Base-by-base conservation (phyloP, 2,797 vertebrate species). In the Telmatherina bonti region DNA sequence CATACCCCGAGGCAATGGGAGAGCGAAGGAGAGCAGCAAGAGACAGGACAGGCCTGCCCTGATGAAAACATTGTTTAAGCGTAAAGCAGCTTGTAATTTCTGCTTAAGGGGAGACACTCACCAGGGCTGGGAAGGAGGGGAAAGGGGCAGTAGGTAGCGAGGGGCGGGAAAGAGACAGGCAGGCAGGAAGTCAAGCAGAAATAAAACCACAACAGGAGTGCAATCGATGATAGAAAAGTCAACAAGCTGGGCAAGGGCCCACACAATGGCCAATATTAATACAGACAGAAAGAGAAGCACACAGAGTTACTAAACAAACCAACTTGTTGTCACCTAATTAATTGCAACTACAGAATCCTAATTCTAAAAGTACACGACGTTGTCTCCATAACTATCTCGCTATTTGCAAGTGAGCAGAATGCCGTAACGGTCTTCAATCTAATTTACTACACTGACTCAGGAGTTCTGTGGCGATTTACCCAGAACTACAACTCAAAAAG, bases 1-100 rank as follows among this genome's bases (percentile, higher is more conserved):
- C 54, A 2, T 79, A 81, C 86, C 87, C 77, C n/a, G 73, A 85
- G 86, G 89, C 74, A 36, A 79, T 31, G 76, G 79, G 75, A 58
- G 79, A 76, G 74, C 10, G 73, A 41, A 71, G 30, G 78, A 41
- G 77, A 69, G 68, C 30, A 71, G 75, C 4, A 76, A 71, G 88
- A 88, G 87, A 90, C 79, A 77, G 86, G 88, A 91, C 89, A 85
- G 85, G 83, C 84, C 85, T 72, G 73, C 82, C 85, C 88, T 85
- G 89, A 88, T 91, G 88, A 92, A 92, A 90, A 92, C 89, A 91
- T 83, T 91, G 91, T 93, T 92, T 92, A 81, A 81, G 88, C 88
- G 88, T 88, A 89, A 87, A 90, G 90, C 83, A 89, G 83, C 86
- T 86, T 91, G 91, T 92, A 84, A 90, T 93, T 91, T 89, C 85